These are phyloP conservation scores for Coreius guichenoti DNA, from an alignment of 2,797 vertebrate genomes.

Conservation along the genomic window DNA sequence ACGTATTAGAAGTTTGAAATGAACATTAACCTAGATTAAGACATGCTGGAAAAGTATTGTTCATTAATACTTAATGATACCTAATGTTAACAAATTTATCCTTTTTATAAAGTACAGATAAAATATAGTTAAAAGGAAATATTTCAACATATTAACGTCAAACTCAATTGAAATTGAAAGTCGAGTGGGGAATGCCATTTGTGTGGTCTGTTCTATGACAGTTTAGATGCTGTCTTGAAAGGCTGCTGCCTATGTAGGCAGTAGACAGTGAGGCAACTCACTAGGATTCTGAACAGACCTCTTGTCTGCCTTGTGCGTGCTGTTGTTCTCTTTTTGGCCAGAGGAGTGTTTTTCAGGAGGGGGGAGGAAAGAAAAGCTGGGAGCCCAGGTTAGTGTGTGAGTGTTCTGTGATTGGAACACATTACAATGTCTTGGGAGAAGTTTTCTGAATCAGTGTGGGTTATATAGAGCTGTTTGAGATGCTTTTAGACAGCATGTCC, in stretches of 20 bases:
- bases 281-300: slow-evolving; percentile 8
- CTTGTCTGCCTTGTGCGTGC: slow-evolving; percentile 33
- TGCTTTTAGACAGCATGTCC: slow-evolving; percentile 78
- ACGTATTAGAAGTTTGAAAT: no score
- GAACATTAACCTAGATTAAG: no score
- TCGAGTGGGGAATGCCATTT: neutral
- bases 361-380: slow-evolving; percentile 17
- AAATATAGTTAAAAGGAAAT: neutral
- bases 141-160: neutral
- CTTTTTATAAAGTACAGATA: neutral
- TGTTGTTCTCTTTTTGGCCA: slow-evolving; percentile 34
- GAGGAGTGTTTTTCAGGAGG: slow-evolving; percentile 44
- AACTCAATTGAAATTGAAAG: neutral
- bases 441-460: slow-evolving; percentile 70
- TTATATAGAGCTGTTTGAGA: slow-evolving; percentile 73
- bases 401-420: slow-evolving; percentile 60
- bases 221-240: neutral
- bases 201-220: neutral
- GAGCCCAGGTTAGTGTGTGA: slow-evolving; percentile 46
- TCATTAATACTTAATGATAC: neutral
- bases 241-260: neutral
- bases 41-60: no score
- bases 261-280: neutral
- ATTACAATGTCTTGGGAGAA: slow-evolving; percentile 64
- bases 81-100: no score